Evolutionary conservation across 2,888 invertebrate species (phyloP).

Genomic region (Cosmia trapezina): DNA sequence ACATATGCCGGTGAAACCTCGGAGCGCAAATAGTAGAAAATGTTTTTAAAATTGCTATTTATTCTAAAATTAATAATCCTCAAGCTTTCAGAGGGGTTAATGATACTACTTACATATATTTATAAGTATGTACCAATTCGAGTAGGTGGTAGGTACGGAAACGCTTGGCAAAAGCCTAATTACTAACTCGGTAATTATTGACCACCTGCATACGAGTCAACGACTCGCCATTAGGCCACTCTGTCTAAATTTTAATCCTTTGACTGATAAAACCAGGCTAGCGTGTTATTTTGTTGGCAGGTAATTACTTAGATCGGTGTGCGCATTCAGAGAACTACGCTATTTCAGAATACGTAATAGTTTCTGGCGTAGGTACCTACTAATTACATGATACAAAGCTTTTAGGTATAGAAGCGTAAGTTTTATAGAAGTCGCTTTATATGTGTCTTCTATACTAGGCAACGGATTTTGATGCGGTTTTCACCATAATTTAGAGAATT

Average conservation of each 20-base stretch:
- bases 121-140: no score
- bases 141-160: background rate
- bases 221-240: conserved; percentile 5
- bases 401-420: background rate
- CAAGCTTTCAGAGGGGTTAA: background rate
- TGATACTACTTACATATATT: background rate
- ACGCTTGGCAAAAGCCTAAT: background rate
- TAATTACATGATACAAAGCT: background rate
- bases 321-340: conserved; percentile 20
- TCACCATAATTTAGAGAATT: background rate
- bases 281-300: conserved; percentile 31
- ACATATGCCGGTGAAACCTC: no score
- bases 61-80: no score
- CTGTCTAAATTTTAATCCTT: conserved; percentile 43
- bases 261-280: conserved; percentile 39
- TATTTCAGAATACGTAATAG: conserved; percentile 10
- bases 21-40: no score
- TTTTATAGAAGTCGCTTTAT: background rate
- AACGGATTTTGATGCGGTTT: background rate
- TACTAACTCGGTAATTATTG: conserved; percentile 5
- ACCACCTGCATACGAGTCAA: conserved; percentile 30
- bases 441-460: background rate
- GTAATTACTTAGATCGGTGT: conserved; percentile 42
- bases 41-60: background rate
- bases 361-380: background rate